Percentiles rank a stretch among this genome's conserved stretches.
phyloP scores from a whole-genome alignment of 2,888 invertebrate genomes.

The Doris montereyensis region DNA sequence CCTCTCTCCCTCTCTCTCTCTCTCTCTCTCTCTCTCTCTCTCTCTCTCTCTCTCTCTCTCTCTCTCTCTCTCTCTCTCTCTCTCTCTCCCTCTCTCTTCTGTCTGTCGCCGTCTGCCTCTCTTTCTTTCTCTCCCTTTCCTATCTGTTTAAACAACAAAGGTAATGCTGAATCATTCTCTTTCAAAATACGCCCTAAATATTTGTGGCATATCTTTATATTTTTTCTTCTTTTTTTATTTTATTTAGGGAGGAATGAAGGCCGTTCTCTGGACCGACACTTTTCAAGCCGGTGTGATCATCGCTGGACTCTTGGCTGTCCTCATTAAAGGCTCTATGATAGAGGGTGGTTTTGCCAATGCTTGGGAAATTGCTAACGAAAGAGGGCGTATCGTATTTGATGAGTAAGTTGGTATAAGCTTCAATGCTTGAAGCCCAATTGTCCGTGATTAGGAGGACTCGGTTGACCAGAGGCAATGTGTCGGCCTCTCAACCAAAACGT shows the following conservation, averaged over 20 bases:
- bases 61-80: not conserved
- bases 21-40: not conserved
- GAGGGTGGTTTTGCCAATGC: conserved; percentile 68
- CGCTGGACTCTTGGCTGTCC: conserved; percentile 69
- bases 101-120: not conserved
- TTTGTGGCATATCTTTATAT: too few species aligned
- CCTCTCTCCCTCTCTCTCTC: not conserved
- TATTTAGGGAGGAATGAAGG: conserved; percentile 74
- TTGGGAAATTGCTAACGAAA: conserved; percentile 61
- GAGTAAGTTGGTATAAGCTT: conserved; percentile 56
- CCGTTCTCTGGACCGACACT: conserved; percentile 74
- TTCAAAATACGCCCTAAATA: too few species aligned
- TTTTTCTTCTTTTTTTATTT: not conserved
- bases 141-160: too few species aligned
- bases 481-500: too few species aligned
- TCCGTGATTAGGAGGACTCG: too few species aligned
- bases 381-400: conserved; percentile 66
- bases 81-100: conserved; percentile 6
- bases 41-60: not conserved
- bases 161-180: too few species aligned
- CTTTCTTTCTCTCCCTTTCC: not conserved
- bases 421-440: too few species aligned
- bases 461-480: too few species aligned
- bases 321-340: conserved; percentile 67
- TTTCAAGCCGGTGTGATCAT: conserved; percentile 73